Base-by-base conservation (phyloP, 2,797 vertebrate species). In the Manis javanica region DNA sequence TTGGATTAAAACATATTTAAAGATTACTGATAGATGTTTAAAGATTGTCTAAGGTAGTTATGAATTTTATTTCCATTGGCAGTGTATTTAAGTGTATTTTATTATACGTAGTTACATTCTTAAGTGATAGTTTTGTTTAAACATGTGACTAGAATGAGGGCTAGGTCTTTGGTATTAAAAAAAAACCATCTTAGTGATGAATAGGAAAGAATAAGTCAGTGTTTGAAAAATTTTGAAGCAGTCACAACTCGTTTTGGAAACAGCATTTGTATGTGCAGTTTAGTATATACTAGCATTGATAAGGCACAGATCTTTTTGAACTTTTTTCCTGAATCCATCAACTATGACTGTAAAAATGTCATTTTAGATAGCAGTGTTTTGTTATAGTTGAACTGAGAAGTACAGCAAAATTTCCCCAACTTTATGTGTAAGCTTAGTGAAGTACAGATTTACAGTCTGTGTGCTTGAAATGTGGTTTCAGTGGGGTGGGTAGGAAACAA, bases 61-160 rank as follows among this genome's bases (percentile, higher is more conserved):
- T 21, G 51, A 85, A 87, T 29, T 83, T 87, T 84, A 89, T 90
- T 93, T 57, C 82, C 5, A 55, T 87, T 34, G 71, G 21, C 3
- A 51, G 3, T 10, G 0, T 79, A 72, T 92, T 90, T 49, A 75
- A 88, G 3, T 49, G 13, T 49, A 82, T 90, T 90, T 78, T 68
- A 82, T 95, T 66, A 46, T 77, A 82, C 90, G 63, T 15, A 78
- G 1, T 91, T 85, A 66, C 21, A 66, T 79, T 72, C 31, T 78
- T 75, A 81, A 85, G 10, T 55, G 57, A n/a, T 90, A 6, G 23
- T 87, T 90, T 91, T 87, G 71, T 91, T 81, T 88, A 84, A 95
- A n/a, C 91, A 29, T 34, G 53, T 46, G 34, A 84, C 61, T 87
- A 71, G 26, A 66, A 18, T 77, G n/a, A 66, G 39, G 12, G 37